Conservation (phyloP, 2,888 invertebrate genomes). For the Synanthedon andrenaeformis region DNA sequence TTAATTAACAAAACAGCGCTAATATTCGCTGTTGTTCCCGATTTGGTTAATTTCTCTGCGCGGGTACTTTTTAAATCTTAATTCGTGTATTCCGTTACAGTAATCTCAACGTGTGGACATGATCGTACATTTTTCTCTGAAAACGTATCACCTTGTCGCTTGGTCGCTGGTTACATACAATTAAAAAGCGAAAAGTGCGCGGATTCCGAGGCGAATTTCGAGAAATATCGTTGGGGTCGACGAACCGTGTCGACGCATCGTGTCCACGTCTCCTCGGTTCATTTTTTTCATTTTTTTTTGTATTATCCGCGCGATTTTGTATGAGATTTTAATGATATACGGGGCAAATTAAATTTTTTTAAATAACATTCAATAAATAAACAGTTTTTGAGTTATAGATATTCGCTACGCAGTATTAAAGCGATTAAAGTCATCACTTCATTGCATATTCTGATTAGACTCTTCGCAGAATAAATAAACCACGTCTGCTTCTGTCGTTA, state of each 20-base stretch:
- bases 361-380: too few species aligned
- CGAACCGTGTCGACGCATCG: conserved; percentile 63
- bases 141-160: conserved; percentile 62
- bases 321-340: conserved; percentile 28
- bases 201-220: conserved; percentile 64
- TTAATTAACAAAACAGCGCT: too few species aligned
- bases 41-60: conserved; percentile 28
- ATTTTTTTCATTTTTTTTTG: conserved; percentile 48
- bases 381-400: too few species aligned
- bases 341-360: conserved; percentile 8
- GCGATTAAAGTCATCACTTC: too few species aligned
- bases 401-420: too few species aligned
- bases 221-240: conserved; percentile 67
- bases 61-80: conserved; percentile 48
- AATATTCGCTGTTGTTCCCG: background rate
- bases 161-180: conserved; percentile 60
- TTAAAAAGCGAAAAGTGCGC: conserved; percentile 67
- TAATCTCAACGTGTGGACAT: conserved; percentile 45
- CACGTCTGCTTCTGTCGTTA: too few species aligned
- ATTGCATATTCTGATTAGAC: too few species aligned
- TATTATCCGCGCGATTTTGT: conserved; percentile 42
- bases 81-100: conserved; percentile 55
- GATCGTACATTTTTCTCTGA: conserved; percentile 47
- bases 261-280: conserved; percentile 49
- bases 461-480: too few species aligned